A percentile compares a stretch with the other conserved stretches of the same genome.
Evolutionary conservation across 2,888 invertebrate species (phyloP).

Genomic region (Epistrophe eligans): DNA sequence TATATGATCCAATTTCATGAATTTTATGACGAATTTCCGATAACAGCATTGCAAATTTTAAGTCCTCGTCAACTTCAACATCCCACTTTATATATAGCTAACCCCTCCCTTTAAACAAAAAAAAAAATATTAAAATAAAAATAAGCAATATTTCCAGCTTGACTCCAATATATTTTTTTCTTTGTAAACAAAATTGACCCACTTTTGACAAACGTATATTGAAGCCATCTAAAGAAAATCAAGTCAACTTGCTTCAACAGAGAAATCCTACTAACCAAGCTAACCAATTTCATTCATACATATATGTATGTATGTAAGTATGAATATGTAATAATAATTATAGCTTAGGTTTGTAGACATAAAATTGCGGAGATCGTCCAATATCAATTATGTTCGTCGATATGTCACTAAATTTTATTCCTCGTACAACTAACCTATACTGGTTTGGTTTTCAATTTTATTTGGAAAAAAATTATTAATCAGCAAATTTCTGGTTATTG

Average conservation of each 20-base stretch:
- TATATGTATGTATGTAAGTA: too few species aligned
- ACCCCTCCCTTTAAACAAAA: constrained; percentile 27
- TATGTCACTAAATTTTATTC: constrained; percentile 33
- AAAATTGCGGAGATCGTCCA: constrained; percentile 37
- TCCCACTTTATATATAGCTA: constrained; percentile 4
- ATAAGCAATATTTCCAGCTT: constrained; percentile 42
- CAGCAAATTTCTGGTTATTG: constrained; percentile 61
- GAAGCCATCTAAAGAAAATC: neutral
- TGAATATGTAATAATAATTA: neutral
- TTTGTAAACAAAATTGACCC: constrained; percentile 34
- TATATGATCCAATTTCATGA: neutral
- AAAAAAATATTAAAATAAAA: constrained; percentile 10
- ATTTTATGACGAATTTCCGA: constrained; percentile 4
- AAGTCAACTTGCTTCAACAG: constrained; percentile 7
- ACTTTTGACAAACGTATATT: neutral
- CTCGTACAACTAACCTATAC: neutral
- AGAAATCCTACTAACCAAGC: neutral
- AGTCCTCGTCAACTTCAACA: neutral
- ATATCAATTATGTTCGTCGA: constrained; percentile 54
- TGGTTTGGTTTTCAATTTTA: constrained; percentile 5
- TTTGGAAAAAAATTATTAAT: constrained; percentile 55
- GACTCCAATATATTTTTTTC: neutral
- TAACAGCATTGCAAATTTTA: neutral
- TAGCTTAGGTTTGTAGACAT: neutral
- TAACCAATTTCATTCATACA: constrained; percentile 7